A percentile compares a stretch with the other conserved stretches of the same genome.
These are phyloP conservation scores for Ciconia boyciana DNA, from an alignment of 2,113 vertebrate genomes.

Conservation along the genomic window DNA sequence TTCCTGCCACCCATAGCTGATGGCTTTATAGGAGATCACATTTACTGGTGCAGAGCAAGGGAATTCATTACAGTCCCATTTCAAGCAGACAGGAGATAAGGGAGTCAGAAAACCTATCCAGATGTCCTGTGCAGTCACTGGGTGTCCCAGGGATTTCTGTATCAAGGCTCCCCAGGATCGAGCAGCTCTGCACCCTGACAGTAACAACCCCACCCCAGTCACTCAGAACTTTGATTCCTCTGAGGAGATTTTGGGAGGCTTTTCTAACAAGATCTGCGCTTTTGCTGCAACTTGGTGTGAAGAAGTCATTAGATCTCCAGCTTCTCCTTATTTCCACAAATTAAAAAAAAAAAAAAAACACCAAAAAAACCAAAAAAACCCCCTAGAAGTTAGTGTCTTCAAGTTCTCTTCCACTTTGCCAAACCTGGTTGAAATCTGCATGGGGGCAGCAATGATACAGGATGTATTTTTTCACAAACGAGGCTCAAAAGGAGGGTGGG, in stretches of 20 bases:
- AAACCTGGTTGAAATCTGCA: not conserved
- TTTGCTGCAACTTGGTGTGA: not conserved
- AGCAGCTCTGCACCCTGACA: not conserved
- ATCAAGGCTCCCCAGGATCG: not conserved
- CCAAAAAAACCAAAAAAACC: not conserved
- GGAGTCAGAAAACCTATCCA: not conserved
- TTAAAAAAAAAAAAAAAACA: not conserved
- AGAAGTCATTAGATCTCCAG: not conserved
- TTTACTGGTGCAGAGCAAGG: not conserved
- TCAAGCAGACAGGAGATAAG: not conserved
- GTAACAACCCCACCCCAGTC: rapidly evolving
- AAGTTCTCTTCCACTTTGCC: not conserved
- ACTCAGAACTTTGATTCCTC: not conserved
- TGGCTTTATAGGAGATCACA: not conserved
- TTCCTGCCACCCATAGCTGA: not conserved
- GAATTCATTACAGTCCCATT: not conserved
- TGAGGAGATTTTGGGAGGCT: not conserved
- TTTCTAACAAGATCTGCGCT: not conserved
- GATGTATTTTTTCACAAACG: not conserved
- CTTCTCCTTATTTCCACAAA: not conserved
- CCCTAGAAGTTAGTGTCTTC: not conserved
- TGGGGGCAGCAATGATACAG: not conserved
- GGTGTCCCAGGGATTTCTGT: not conserved
- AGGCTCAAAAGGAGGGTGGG: not conserved
- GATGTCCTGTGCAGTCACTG: not conserved